Percentiles rank a stretch among this genome's conserved stretches.
Conservation (phyloP, 1,140 invertebrate genomes). For the Drosophila seguyi region DNA sequence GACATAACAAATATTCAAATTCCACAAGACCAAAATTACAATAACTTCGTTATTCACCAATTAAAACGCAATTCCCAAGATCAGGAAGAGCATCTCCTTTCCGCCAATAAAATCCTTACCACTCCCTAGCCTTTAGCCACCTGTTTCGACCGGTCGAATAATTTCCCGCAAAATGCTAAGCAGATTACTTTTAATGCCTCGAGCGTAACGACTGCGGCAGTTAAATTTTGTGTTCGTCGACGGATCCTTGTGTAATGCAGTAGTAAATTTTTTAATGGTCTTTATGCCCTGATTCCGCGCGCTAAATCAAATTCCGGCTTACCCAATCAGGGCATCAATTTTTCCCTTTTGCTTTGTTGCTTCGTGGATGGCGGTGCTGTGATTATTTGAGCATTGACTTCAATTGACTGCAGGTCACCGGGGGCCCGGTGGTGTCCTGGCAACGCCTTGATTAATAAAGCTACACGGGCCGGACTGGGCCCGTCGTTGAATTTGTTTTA, state of each 20-base stretch:
- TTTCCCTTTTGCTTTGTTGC: constrained; percentile 11
- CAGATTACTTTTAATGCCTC: constrained; percentile 69
- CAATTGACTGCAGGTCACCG: constrained; percentile 61
- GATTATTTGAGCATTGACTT: constrained; percentile 67
- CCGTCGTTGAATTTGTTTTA: constrained; percentile 58
- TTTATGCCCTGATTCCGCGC: constrained; percentile 44
- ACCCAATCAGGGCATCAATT: constrained; percentile 54
- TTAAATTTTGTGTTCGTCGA: constrained; percentile 62
- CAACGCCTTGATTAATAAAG: constrained; percentile 73
- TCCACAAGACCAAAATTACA: background rate
- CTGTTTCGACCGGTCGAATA: constrained; percentile 66
- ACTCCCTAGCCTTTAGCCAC: constrained; percentile 35
- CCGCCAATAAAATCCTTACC: background rate
- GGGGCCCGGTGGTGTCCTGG: constrained; percentile 10
- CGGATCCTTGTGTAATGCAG: constrained; percentile 46
- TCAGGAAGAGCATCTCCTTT: constrained; percentile 1
- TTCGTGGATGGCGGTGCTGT: constrained; percentile 15
- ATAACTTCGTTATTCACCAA: background rate
- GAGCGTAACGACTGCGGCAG: constrained; percentile 75
- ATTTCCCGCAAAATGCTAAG: constrained; percentile 68
- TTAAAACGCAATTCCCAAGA: background rate
- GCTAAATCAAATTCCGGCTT: constrained; percentile 72
- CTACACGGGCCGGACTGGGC: constrained; percentile 19
- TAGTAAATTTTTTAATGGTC: constrained; percentile 47
- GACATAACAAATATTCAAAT: background rate